Base-by-base conservation (phyloP, 2,113 vertebrate species). In the Gadus chalcogrammus region DNA sequence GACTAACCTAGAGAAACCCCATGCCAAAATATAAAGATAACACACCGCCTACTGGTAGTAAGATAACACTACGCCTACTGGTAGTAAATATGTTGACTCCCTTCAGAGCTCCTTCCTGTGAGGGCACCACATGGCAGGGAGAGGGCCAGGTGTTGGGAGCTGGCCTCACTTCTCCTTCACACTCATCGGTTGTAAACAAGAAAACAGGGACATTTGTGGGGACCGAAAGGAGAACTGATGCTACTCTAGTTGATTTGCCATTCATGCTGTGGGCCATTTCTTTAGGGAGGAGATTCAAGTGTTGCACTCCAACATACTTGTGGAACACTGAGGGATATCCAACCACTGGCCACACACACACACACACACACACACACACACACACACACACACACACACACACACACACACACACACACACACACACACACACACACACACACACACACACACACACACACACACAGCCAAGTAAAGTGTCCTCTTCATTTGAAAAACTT, bases 401-500 rank as follows among this genome's bases (percentile, higher is more conserved):
- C 81, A 77, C 61, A 75, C 74, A 35, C 31, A 35, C 31, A 35
- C 55, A 58, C 55, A 58, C 55, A 58, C 55, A 16, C 15, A n/a
- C 55, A 58, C 55, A 48, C 55, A 58, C 55, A 15, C 4, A 58
- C 84, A 72, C 81, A 77, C 61, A 75, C 74, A 8, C 42, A 48
- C 42, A 48, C 55, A 58, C 55, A 15, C 15, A 58, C 55, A 58
- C 55, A 48, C 55, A 58, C 55, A 15, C 15, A 58, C 84, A 72
- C 81, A 77, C 61, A 75, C 74, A 35, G 31, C 6, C 31, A 35
- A 81, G 82, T 86, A 84, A 86, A 89, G 88, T 81, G 82, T 68
- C 69, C 88, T 83, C 86, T 87, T 71, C 76, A 88, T 31, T 84
- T 84, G 65, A 86, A 86, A 85, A 74, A 85, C 88, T 87, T 89